Percentiles rank a stretch among this genome's conserved stretches.
Conservation (phyloP, 2,888 invertebrate species). For the Aspidiotus destructor region DNA sequence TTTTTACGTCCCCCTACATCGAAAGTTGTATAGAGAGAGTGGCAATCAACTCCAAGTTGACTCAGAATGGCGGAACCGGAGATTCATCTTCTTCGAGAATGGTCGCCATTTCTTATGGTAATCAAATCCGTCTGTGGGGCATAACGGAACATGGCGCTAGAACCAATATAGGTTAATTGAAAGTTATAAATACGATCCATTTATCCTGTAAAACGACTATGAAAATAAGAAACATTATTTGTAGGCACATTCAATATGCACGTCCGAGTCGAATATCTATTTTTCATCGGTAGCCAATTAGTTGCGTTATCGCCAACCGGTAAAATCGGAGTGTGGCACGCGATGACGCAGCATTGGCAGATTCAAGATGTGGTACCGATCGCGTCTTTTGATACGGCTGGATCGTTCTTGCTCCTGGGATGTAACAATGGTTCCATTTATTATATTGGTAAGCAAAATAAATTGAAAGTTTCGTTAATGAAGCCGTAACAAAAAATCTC, state of each 20-base stretch:
- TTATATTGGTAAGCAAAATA: conserved; percentile 66
- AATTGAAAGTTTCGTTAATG: background rate
- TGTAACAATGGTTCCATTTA: conserved; percentile 95
- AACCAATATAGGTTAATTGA: conserved; percentile 55
- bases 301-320: conserved; percentile 89
- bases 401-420: conserved; percentile 86
- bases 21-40: conserved; percentile 82
- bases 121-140: conserved; percentile 67
- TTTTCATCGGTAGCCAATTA: conserved; percentile 94
- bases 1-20: conserved; percentile 86
- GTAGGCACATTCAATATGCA: conserved; percentile 80
- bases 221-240: conserved; percentile 36
- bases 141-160: conserved; percentile 65
- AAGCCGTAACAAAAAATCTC: background rate
- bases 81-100: conserved; percentile 56
- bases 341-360: conserved; percentile 98
- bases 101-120: conserved; percentile 72
- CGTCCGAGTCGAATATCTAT: conserved; percentile 86
- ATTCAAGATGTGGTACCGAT: conserved; percentile 92
- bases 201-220: background rate
- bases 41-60: conserved; percentile 61
- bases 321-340: conserved; percentile 98
- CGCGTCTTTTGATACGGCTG: conserved; percentile 92
- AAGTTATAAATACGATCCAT: background rate
- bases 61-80: conserved; percentile 40